Conservation (phyloP, 2,888 invertebrate genomes). For the Papilio demoleus region DNA sequence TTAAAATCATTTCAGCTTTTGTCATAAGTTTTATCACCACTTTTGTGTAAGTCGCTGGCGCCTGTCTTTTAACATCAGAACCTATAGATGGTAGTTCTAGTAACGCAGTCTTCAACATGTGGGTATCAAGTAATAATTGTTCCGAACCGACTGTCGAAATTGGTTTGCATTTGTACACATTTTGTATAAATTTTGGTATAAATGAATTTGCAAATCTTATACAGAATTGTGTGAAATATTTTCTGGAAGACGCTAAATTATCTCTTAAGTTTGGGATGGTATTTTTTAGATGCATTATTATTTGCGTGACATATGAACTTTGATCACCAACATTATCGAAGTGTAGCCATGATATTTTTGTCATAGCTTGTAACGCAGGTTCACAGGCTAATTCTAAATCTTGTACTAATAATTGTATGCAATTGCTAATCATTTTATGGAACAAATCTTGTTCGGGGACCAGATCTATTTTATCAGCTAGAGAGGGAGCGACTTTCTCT, state of each 20-base stretch:
- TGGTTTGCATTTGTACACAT: slow-evolving; percentile 95
- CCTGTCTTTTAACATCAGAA: slow-evolving; percentile 93
- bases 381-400: slow-evolving; percentile 98
- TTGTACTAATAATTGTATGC: slow-evolving; percentile 94
- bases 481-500: slow-evolving; percentile 90
- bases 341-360: slow-evolving; percentile 96
- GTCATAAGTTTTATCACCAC: slow-evolving; percentile 96
- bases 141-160: slow-evolving; percentile 96
- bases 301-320: slow-evolving; percentile 96
- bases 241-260: slow-evolving; percentile 94
- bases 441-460: slow-evolving; percentile 94
- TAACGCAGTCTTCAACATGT: slow-evolving; percentile 96
- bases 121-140: slow-evolving; percentile 95
- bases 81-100: slow-evolving; percentile 97
- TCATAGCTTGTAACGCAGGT: slow-evolving; percentile 95
- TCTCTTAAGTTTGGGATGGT: slow-evolving; percentile 95
- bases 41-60: slow-evolving; percentile 94
- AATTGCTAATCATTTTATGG: slow-evolving; percentile 91
- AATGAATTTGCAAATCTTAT: slow-evolving; percentile 97
- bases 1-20: slow-evolving; percentile 99
- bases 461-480: slow-evolving; percentile 91
- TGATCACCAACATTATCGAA: slow-evolving; percentile 98
- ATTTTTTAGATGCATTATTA: slow-evolving; percentile 93
- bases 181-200: slow-evolving; percentile 96
- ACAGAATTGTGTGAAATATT: slow-evolving; percentile 99